Conservation (phyloP, 2,888 invertebrate genomes). For the Tenthredo livida region DNA sequence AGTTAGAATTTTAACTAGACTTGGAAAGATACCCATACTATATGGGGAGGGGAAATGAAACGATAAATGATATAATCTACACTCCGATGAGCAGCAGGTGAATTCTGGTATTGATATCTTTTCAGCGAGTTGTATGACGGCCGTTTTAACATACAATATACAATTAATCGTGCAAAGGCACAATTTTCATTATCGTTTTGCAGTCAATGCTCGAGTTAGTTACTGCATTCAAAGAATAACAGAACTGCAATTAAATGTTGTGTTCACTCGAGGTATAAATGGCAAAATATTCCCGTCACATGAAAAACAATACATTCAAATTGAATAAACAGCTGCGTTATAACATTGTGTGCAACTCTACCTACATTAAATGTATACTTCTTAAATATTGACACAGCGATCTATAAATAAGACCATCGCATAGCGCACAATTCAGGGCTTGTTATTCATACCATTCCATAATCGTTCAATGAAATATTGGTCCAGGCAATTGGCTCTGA, state of each 20-base stretch:
- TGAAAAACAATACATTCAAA: constrained; percentile 27
- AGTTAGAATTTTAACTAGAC: neutral
- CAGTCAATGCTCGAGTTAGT: constrained; percentile 8
- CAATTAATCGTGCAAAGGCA: constrained; percentile 22
- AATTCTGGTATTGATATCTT: neutral
- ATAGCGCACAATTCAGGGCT: constrained; percentile 38
- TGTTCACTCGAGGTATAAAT: neutral
- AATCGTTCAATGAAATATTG: constrained; percentile 36
- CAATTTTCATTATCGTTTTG: neutral
- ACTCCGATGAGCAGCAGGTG: neutral
- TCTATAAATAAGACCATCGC: constrained; percentile 29
- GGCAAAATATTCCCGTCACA: neutral
- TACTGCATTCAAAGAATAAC: neutral
- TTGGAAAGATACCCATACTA: neutral
- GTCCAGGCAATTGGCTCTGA: constrained; percentile 44
- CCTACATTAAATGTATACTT: constrained; percentile 12
- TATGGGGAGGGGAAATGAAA: neutral
- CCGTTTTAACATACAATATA: neutral
- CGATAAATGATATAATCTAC: neutral
- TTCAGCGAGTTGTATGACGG: neutral
- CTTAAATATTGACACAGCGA: constrained; percentile 10
- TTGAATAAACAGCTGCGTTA: constrained; percentile 35
- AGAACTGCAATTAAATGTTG: neutral
- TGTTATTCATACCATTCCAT: constrained; percentile 40
- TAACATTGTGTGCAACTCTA: constrained; percentile 35